phyloP scores from a whole-genome alignment of 2,113 vertebrate genomes.

The Orycteropus afer region DNA sequence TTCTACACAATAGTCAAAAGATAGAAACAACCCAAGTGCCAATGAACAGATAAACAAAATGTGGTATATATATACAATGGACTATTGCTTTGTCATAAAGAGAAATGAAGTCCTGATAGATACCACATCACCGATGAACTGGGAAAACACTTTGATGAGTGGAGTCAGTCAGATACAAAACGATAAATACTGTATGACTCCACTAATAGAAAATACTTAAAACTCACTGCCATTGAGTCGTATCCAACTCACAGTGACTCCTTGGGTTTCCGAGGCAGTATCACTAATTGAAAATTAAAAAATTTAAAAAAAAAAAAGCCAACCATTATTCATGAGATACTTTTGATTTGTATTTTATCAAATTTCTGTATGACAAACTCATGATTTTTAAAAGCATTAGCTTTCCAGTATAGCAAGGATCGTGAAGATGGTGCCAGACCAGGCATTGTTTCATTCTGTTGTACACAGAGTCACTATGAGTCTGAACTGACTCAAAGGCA shows the following conservation, averaged over 20 bases:
- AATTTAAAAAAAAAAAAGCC: too few species aligned
- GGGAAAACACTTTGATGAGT: background rate
- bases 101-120: background rate
- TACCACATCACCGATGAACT: too few species aligned
- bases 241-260: too few species aligned
- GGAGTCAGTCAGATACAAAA: background rate
- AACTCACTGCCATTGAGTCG: background rate
- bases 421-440: too few species aligned
- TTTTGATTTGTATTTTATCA: conserved; percentile 10
- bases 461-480: too few species aligned
- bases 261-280: too few species aligned
- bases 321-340: background rate
- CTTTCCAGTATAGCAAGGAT: too few species aligned
- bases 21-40: background rate
- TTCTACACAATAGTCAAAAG: background rate
- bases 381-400: conserved; percentile 13
- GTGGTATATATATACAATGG: background rate
- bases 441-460: too few species aligned
- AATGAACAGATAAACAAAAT: background rate
- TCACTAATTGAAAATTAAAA: too few species aligned
- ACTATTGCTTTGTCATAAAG: too few species aligned
- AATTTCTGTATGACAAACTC: background rate
- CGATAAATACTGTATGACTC: background rate
- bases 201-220: background rate
- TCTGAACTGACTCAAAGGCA: too few species aligned